These are phyloP conservation scores for Polyodon spathula DNA, from an alignment of 2,113 vertebrate genomes.

Conservation along the genomic window DNA sequence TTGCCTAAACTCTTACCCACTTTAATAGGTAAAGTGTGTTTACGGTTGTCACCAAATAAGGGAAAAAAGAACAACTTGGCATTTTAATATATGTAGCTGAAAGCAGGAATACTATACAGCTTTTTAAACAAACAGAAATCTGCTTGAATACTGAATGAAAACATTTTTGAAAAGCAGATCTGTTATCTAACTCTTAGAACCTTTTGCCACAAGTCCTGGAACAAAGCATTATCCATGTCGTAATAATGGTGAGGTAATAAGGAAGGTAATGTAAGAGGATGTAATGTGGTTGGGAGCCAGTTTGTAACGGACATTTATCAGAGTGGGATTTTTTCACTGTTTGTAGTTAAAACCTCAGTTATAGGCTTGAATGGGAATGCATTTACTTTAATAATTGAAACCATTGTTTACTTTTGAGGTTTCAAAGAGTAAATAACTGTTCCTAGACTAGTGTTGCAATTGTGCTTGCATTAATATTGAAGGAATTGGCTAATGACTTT, in stretches of 20 bases:
- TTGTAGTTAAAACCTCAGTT: slow-evolving; percentile 15
- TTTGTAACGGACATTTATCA: slow-evolving; percentile 12
- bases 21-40: no score
- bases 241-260: slow-evolving; percentile 31
- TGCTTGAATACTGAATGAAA: slow-evolving; percentile 35
- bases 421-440: not conserved
- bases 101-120: no score
- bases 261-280: slow-evolving; percentile 27
- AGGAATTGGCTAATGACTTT: slow-evolving; percentile 25
- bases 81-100: no score
- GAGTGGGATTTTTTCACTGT: slow-evolving; percentile 36
- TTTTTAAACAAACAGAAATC: not conserved
- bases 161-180: slow-evolving; percentile 15
- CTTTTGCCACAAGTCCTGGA: slow-evolving; percentile 21
- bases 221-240: slow-evolving; percentile 16
- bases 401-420: not conserved
- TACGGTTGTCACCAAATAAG: no score
- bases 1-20: no score
- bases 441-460: slow-evolving; percentile 16
- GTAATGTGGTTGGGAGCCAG: slow-evolving; percentile 8
- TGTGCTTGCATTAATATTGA: slow-evolving; percentile 44
- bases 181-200: not conserved
- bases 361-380: not conserved
- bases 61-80: no score
- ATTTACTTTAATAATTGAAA: slow-evolving; percentile 9